Conservation (phyloP, 2,797 vertebrate genomes). For the Macropus fuliginosus region DNA sequence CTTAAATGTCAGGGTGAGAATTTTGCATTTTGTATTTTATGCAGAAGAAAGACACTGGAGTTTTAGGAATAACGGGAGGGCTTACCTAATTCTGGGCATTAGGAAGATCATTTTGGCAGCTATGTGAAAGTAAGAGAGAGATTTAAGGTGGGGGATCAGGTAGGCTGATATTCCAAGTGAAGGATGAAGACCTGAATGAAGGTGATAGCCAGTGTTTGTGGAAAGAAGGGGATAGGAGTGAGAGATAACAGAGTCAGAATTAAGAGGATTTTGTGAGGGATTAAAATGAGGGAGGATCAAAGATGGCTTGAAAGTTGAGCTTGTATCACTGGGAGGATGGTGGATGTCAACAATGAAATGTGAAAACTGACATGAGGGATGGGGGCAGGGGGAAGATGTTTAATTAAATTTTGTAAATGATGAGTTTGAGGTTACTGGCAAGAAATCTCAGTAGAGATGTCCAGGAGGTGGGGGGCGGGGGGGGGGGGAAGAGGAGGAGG, state of each 20-base stretch:
- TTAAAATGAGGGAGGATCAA: neutral
- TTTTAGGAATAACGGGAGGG: neutral
- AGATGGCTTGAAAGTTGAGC: neutral
- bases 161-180: neutral
- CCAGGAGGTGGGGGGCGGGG: neutral
- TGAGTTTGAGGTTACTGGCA: neutral
- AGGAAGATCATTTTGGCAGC: neutral
- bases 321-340: neutral
- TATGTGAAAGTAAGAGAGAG: neutral
- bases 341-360: neutral
- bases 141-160: neutral
- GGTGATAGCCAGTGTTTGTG: neutral
- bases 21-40: neutral
- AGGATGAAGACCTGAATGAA: neutral
- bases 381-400: neutral
- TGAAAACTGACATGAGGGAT: neutral
- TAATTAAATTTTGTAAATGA: neutral
- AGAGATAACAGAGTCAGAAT: neutral
- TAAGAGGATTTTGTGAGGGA: neutral
- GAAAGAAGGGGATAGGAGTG: neutral
- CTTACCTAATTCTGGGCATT: neutral
- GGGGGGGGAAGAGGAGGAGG: rapidly evolving
- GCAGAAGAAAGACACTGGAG: neutral
- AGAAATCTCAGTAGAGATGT: neutral
- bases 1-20: neutral